Base-by-base conservation (phyloP, 2,113 vertebrate genomes). In the Rhinoptilus africanus region DNA sequence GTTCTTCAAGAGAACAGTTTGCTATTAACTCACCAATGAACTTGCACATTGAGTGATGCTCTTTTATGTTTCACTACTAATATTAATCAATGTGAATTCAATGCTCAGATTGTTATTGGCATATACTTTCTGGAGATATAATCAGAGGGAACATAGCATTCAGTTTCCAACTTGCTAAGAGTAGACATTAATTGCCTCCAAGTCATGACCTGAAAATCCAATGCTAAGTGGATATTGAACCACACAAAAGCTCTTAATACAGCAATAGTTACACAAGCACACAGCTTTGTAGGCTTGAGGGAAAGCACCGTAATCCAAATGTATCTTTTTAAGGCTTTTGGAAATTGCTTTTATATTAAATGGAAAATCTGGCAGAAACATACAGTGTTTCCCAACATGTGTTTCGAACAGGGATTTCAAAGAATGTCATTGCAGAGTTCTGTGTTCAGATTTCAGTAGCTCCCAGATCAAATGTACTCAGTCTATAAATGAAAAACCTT, bases 221-320 rank as follows among this genome's bases (percentile, higher is more conserved):
- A 0, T 89, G 62, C 59, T 93, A 89, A 95, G 66, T 85, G 91
- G 73, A 57, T 96, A 95, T 85, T 69, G 92, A 97, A 89, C 64
- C 14, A 68, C 39, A 32, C n/a, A 30, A 85, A 89, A 89, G 16
- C 66, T 87, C 69, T 66, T 82, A 72, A 22, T 74, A 57, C 68
- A 97, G 39, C 57, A 91, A 11, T 48, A 91, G 67, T 43, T 63
- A 73, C 9, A 67, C 28, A 87, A 84, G 35, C 68, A 57, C 35
- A 57, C 15, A 93, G 39, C 14, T 35, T 64, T 66, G 48, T 53
- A 76, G 77, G 73, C 28, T 54, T 56, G 21, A 80, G 68, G 45
- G 48, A 84, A 12, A 63, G 37, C 48, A 60, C 22, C 0, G 0
- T 35, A 88, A 51, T 28, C 16, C 59, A 79, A 60, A 63, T 35